phyloP scores from a whole-genome alignment of 2,888 invertebrate genomes.

The Danaus chrysippus region DNA sequence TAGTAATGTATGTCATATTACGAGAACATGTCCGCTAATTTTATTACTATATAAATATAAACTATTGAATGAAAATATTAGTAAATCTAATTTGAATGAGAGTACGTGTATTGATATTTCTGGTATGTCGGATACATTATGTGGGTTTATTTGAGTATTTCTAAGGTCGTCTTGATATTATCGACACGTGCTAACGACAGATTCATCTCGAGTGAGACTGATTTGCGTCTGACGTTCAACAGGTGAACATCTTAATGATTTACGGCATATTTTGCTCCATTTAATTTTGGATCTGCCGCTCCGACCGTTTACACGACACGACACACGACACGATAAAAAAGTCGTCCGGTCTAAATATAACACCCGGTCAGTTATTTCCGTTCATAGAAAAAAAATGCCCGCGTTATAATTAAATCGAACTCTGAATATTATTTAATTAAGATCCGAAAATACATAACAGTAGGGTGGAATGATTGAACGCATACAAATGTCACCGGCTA shows the following conservation, averaged over 20 bases:
- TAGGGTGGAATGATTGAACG: constrained; percentile 6
- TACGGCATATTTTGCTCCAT: constrained; percentile 18
- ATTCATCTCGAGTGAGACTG: constrained; percentile 6
- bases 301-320: constrained; percentile 4
- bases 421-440: constrained; percentile 5
- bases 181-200: constrained; percentile 4
- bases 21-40: too few relatives aligned
- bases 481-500: background rate
- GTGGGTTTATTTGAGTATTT: too few relatives aligned
- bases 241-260: constrained; percentile 21
- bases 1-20: too few relatives aligned
- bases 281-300: constrained; percentile 19
- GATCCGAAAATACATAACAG: constrained; percentile 2
- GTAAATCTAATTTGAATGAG: too few relatives aligned
- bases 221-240: constrained; percentile 6
- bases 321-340: background rate
- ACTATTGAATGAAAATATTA: too few relatives aligned
- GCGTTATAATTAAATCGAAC: constrained; percentile 1
- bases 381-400: background rate
- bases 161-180: background rate
- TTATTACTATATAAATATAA: too few relatives aligned
- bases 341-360: background rate
- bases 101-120: too few relatives aligned
- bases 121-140: too few relatives aligned
- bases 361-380: too few relatives aligned